Conservation (phyloP, 2,113 vertebrate genomes). For the Athene noctua region DNA sequence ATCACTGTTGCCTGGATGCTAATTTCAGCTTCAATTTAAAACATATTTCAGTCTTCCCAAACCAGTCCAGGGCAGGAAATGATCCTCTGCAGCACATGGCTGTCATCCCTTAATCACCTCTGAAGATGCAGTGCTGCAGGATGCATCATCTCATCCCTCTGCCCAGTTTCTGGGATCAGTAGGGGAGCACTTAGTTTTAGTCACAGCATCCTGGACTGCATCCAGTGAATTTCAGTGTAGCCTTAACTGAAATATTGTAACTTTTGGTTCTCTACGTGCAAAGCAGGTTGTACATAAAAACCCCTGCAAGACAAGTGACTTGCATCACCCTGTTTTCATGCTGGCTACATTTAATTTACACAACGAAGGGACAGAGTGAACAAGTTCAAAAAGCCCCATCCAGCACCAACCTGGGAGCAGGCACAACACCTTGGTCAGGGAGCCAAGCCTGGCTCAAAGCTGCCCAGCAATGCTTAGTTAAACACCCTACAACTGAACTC, state of each 20-base stretch:
- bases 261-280: not conserved
- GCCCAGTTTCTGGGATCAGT: not conserved
- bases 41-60: not conserved
- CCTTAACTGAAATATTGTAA: not conserved
- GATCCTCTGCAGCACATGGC: not conserved
- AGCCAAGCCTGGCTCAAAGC: not conserved
- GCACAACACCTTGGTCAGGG: rapidly evolving
- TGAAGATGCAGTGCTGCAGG: not conserved
- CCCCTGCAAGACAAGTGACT: not conserved
- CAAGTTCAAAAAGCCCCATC: not conserved
- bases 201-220: not conserved
- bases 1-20: not conserved
- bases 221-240: not conserved
- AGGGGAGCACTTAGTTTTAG: not conserved
- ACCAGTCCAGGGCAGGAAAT: not conserved
- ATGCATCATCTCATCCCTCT: not conserved
- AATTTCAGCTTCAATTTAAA: conserved; percentile 12
- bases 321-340: rapidly evolving
- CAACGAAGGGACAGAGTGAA: not conserved
- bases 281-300: not conserved
- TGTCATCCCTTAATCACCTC: not conserved
- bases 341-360: not conserved
- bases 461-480: not conserved
- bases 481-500: not conserved
- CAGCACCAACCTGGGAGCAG: not conserved